Percentiles rank a stretch among this genome's conserved stretches.
Conservation (phyloP, 2,888 invertebrate genomes). For the Diabrotica balteata region DNA sequence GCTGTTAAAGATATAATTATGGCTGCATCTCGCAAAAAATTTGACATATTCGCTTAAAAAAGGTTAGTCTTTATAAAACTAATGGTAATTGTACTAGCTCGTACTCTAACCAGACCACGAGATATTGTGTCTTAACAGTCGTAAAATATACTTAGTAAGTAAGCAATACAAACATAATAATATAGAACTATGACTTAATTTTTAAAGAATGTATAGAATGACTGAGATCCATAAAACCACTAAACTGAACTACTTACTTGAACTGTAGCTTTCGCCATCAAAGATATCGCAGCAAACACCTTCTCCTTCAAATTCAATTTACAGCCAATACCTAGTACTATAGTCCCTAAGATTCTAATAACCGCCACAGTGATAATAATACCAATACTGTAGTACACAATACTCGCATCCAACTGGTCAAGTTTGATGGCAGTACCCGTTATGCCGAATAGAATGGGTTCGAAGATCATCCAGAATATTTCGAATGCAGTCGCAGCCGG, state of each 20-base stretch:
- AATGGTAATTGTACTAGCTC: too few relatives aligned
- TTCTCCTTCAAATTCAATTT: conserved; percentile 88
- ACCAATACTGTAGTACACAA: conserved; percentile 74
- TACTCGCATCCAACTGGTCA: conserved; percentile 71
- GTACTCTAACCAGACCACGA: too few relatives aligned
- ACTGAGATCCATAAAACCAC: too few relatives aligned
- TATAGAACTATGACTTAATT: too few relatives aligned
- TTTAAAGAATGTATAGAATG: too few relatives aligned
- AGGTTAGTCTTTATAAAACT: too few relatives aligned
- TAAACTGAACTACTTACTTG: conserved; percentile 67
- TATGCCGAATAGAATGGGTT: conserved; percentile 91
- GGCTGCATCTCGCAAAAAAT: too few relatives aligned
- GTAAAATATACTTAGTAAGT: too few relatives aligned
- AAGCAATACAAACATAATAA: too few relatives aligned
- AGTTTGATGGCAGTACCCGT: conserved; percentile 92
- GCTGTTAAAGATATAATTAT: too few relatives aligned
- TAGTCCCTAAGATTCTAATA: conserved; percentile 72
- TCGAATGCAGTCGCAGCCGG: conserved; percentile 88
- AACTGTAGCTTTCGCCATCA: conserved; percentile 98
- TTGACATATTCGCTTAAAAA: too few relatives aligned
- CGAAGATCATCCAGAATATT: conserved; percentile 95
- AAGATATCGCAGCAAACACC: conserved; percentile 87
- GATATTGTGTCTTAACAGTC: too few relatives aligned
- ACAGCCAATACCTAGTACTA: conserved; percentile 75
- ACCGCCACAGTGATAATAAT: conserved; percentile 73